These are phyloP conservation scores for Poecilia velifera DNA, from an alignment of 2,797 vertebrate genomes.

Conservation along the genomic window DNA sequence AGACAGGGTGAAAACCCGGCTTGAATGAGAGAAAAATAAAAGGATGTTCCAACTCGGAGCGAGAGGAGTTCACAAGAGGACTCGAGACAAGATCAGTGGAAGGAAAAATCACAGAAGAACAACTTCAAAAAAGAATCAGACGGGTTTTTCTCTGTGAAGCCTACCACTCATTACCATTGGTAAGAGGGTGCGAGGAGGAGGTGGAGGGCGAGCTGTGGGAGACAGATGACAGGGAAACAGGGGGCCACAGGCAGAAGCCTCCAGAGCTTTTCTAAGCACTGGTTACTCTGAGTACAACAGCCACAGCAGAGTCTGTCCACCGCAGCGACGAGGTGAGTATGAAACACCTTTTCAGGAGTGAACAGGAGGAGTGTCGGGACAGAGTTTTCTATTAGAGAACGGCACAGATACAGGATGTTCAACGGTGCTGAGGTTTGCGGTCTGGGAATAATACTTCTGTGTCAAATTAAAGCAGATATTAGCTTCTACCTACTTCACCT, in stretches of 20 bases:
- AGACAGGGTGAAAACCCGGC: conserved; percentile 3
- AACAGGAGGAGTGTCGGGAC: conserved; percentile 60
- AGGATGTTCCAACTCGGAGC: conserved; percentile 65
- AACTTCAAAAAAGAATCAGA: conserved; percentile 61
- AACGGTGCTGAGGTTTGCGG: conserved; percentile 20
- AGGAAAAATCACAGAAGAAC: conserved; percentile 62
- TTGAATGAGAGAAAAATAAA: conserved; percentile 31
- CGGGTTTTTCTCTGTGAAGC: conserved; percentile 74
- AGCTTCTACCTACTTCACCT: conserved; percentile 34
- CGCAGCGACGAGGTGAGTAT: conserved; percentile 61
- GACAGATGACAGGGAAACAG: conserved; percentile 69
- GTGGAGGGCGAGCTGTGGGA: conserved; percentile 58
- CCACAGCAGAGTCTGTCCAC: conserved; percentile 63
- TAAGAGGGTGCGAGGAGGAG: conserved; percentile 47
- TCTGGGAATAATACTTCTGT: conserved; percentile 45
- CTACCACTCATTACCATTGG: conserved; percentile 75
- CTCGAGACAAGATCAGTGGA: conserved; percentile 69
- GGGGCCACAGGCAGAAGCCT: conserved; percentile 65
- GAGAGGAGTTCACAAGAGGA: conserved; percentile 60
- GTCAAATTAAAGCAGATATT: conserved; percentile 54
- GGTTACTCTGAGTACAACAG: conserved; percentile 67
- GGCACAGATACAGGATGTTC: conserved; percentile 44
- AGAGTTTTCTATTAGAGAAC: conserved; percentile 64
- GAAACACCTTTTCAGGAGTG: conserved; percentile 65
- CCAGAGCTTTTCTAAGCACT: conserved; percentile 66